phyloP scores from a whole-genome alignment of 2,113 vertebrate species.

The Actenoides lindsayi region DNA sequence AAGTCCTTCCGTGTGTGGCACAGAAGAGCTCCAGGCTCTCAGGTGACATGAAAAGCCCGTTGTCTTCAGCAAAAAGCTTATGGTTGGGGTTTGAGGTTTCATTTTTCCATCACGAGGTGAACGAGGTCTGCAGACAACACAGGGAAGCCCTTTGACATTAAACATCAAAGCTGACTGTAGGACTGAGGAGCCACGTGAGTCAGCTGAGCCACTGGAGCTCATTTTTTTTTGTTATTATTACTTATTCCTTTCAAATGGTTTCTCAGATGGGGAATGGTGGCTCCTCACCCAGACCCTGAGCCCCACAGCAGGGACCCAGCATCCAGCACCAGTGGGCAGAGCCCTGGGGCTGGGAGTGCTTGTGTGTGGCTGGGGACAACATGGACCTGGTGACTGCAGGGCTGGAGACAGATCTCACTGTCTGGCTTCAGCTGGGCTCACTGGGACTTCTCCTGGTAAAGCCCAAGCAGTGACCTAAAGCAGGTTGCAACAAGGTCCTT shows the following conservation, averaged over 20 bases:
- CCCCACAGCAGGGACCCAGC: background rate
- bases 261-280: rapidly evolving
- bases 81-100: background rate
- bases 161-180: background rate
- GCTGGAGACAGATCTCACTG: background rate
- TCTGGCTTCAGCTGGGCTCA: background rate
- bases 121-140: rapidly evolving
- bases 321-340: background rate
- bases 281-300: background rate
- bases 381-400: rapidly evolving
- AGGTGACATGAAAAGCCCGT: background rate
- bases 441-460: background rate
- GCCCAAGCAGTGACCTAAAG: background rate
- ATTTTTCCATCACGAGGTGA: background rate
- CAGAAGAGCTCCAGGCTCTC: background rate
- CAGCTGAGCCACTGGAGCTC: background rate
- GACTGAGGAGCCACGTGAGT: background rate
- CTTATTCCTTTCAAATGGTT: background rate
- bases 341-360: background rate
- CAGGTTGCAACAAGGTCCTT: too few species aligned
- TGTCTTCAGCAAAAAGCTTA: background rate
- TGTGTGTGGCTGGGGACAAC: background rate
- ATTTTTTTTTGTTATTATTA: background rate
- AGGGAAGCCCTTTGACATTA: background rate
- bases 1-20: rapidly evolving